phyloP scores from a whole-genome alignment of 2,113 vertebrate genomes.

The Ovibos moschatus region DNA sequence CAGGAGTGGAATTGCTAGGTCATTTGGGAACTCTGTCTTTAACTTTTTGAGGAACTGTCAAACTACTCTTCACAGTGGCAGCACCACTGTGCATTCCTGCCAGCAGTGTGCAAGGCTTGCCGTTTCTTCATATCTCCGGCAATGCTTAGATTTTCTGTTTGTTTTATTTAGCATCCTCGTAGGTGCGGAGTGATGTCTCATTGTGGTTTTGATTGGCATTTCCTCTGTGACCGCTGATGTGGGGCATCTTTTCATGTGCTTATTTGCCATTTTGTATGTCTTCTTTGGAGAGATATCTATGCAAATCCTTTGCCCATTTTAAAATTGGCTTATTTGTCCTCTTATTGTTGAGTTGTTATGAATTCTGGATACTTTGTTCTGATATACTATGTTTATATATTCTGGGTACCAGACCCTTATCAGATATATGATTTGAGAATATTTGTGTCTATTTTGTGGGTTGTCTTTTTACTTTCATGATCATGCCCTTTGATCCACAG shows the following conservation, averaged over 20 bases:
- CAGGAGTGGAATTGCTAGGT: not conserved
- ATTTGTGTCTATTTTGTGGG: not conserved
- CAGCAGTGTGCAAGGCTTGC: not conserved
- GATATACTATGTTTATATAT: not conserved
- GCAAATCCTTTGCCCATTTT: not conserved
- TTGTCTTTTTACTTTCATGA: not conserved
- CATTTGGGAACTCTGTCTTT: not conserved
- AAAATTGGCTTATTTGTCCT: not conserved
- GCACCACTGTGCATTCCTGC: not conserved
- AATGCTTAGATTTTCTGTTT: not conserved
- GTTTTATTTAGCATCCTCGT: not conserved
- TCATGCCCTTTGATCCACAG: not conserved
- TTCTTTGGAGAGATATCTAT: not conserved
- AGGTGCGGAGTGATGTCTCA: not conserved
- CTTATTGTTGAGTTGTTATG: not conserved
- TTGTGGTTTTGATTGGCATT: not conserved
- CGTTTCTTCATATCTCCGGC: not conserved
- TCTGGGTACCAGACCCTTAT: not conserved
- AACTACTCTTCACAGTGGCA: not conserved
- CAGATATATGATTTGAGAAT: not conserved
- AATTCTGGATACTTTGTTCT: not conserved
- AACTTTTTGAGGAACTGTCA: not conserved
- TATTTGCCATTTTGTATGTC: not conserved
- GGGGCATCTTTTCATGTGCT: not conserved
- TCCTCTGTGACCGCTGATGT: not conserved